A percentile compares a stretch with the other conserved stretches of the same genome.
Conservation (phyloP, 2,888 invertebrate species). For the Eristalinus sepulchralis region DNA sequence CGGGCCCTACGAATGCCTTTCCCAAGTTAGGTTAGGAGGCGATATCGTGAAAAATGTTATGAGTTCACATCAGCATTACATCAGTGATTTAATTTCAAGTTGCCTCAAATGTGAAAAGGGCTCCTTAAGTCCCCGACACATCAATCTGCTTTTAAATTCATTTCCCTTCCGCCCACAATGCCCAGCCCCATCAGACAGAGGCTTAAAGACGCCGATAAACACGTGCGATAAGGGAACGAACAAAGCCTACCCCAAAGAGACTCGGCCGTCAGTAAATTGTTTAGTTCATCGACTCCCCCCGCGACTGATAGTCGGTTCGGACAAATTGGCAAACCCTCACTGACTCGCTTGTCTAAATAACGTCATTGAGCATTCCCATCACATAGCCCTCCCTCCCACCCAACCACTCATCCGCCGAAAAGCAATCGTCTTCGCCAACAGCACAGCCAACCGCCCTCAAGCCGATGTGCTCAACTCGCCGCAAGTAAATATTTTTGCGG, state of each 20-base stretch:
- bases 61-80: too few relatives aligned
- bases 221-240: neutral
- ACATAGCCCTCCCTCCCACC: conserved; percentile 9
- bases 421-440: conserved; percentile 7
- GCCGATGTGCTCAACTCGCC: conserved; percentile 16
- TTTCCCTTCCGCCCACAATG: too few relatives aligned
- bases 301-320: neutral
- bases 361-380: conserved; percentile 36
- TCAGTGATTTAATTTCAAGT: neutral
- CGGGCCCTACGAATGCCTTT: too few relatives aligned
- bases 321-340: neutral
- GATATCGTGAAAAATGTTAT: too few relatives aligned
- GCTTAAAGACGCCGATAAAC: neutral
- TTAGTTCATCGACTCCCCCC: neutral
- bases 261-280: neutral
- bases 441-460: neutral
- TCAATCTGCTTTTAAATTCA: neutral
- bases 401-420: neutral
- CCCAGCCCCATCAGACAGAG: neutral
- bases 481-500: conserved; percentile 58
- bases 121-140: neutral
- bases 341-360: neutral
- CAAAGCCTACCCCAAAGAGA: too few relatives aligned
- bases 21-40: too few relatives aligned
- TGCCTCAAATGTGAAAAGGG: neutral